Base-by-base conservation (phyloP, 2,888 invertebrate species). In the Drepana falcataria region DNA sequence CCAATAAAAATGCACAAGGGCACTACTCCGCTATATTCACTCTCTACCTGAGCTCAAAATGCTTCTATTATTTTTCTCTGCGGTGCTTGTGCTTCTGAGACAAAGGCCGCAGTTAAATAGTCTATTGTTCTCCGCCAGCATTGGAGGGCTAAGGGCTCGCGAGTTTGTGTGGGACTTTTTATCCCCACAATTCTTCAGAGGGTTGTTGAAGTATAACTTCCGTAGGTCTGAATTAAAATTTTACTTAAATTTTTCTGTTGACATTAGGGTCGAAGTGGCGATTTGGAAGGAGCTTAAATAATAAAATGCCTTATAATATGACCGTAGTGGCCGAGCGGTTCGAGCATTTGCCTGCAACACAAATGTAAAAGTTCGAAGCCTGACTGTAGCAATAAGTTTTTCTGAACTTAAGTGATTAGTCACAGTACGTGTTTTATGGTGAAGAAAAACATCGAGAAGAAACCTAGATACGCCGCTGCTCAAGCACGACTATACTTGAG, bases 71-170 rank as follows among this genome's bases (percentile, higher is more conserved):
- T 40, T 40, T 40, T 51, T 37, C 51, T 48, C 35, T 6, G 35
- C 35, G 9, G 44, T 44, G 7, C 41, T 41, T 41, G 41, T 41
- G 44, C 44, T 44, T 44, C 44, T 68, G 70, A 81, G 77, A 87
- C 87, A 88, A 89, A 86, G 75, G 75, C 63, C 63, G 69, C 62
- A 67, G 76, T 85, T 51, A 85, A 86, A 87, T 85, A 84, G 83
- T 81, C 79, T 71, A 85, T 87, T 87, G 88, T 87, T 78, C 71
- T 60, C 77, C 75, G 64, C 64, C 64, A 62, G 70, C 68, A 65
- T 60, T 56, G 64, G 53, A 51, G 55, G 59, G 64, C 56, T 68
- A 73, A 77, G 72, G 72, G 57, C 57, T 65, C 75, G 77, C 73
- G 73, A 77, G 79, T 82, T 83, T 79, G 77, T 79, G 79, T 73